These are phyloP conservation scores for Agelas oroides DNA, from an alignment of 37 sponge, comb jelly and placozoan genomes.

Conservation along the genomic window DNA sequence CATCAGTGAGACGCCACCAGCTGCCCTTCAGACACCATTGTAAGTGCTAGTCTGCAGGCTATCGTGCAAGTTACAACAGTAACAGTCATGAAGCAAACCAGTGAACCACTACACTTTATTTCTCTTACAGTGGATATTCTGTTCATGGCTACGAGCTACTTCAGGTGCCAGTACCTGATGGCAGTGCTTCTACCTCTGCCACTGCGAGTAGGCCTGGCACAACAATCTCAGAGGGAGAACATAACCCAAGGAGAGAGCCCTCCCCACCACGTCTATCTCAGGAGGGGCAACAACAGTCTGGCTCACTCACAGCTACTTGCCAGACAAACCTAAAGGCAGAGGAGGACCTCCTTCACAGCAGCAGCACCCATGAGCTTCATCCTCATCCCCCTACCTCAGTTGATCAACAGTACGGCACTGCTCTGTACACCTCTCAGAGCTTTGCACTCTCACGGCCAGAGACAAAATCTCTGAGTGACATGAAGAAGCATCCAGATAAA, in stretches of 20 bases:
- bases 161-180: neutral
- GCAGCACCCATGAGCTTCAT: constrained; percentile 13
- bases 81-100: too few relatives aligned
- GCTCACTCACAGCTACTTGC: too few relatives aligned
- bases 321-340: too few relatives aligned
- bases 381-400: neutral
- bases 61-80: too few relatives aligned
- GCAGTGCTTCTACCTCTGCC: neutral
- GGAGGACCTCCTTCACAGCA: neutral
- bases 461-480: neutral
- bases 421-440: neutral
- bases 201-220: neutral
- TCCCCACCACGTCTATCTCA: neutral
- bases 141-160: constrained; percentile 30
- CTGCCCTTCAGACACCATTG: neutral
- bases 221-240: too few relatives aligned
- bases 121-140: constrained; percentile 24
- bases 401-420: neutral
- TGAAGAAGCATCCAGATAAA: neutral
- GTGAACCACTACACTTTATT: too few relatives aligned
- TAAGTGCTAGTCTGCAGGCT: neutral
- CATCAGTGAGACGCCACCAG: neutral
- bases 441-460: neutral
- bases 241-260: too few relatives aligned
- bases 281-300: too few relatives aligned